Conservation (phyloP, 37 sponge, comb jelly and placozoan genomes). For the Eunapius fragilis region DNA sequence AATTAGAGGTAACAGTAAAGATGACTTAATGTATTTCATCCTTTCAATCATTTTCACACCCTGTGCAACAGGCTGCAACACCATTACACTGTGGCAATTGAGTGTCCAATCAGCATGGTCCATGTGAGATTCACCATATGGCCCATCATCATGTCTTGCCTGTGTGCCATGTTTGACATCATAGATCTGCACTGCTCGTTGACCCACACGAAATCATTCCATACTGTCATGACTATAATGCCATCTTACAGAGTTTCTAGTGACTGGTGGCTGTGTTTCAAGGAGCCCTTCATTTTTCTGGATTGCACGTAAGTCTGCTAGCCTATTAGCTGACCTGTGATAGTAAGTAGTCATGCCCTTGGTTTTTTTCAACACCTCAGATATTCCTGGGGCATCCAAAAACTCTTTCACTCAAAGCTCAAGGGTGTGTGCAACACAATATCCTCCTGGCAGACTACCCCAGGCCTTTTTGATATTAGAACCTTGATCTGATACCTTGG, state of each 20-base stretch:
- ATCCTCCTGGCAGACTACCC: neutral
- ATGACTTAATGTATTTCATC: neutral
- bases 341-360: neutral
- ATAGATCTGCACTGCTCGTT: neutral
- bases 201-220: neutral
- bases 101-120: neutral
- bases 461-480: neutral
- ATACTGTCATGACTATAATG: neutral
- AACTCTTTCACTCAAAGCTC: neutral
- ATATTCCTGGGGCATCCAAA: neutral
- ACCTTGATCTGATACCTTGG: neutral
- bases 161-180: neutral
- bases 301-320: neutral
- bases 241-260: neutral
- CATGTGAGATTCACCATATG: neutral
- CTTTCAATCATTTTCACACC: neutral
- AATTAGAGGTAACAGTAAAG: neutral
- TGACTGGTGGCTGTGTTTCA: neutral
- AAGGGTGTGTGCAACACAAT: neutral
- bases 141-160: neutral
- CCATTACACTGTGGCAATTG: neutral
- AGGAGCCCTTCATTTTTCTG: neutral
- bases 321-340: neutral
- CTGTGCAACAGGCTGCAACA: neutral
- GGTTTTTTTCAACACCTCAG: neutral